phyloP scores from a whole-genome alignment of 1,140 invertebrate genomes.

The Drosophila eugracilis region DNA sequence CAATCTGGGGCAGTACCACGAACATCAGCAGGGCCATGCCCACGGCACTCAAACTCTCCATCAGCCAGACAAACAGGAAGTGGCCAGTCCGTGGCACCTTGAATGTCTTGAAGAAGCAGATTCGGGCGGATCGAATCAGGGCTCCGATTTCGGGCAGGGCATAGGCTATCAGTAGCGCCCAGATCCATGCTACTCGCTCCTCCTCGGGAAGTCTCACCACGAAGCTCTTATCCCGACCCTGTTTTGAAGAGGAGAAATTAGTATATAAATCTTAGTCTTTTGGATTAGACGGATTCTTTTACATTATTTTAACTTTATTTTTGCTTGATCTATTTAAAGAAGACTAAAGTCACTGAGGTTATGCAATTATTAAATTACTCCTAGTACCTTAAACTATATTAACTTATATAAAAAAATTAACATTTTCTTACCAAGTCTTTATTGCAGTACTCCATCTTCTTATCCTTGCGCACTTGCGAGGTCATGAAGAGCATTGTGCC shows the following conservation, averaged over 20 bases:
- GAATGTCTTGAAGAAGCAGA: constrained; percentile 96
- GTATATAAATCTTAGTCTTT: too few species aligned
- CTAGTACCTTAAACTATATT: too few species aligned
- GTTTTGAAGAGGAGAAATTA: background rate
- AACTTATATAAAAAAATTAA: too few species aligned
- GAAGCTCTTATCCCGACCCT: constrained; percentile 93
- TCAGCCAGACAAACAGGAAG: constrained; percentile 88
- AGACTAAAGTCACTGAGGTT: too few species aligned
- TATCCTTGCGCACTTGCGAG: constrained; percentile 92
- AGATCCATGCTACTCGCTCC: constrained; percentile 96
- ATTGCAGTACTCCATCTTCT: constrained; percentile 92
- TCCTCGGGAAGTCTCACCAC: constrained; percentile 91
- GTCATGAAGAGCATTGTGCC: constrained; percentile 96
- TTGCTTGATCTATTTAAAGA: too few species aligned
- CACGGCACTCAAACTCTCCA: constrained; percentile 94
- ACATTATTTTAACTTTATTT: too few species aligned
- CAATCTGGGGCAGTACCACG: constrained; percentile 94
- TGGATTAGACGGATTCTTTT: too few species aligned
- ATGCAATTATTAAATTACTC: background rate
- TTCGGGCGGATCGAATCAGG: constrained; percentile 92
- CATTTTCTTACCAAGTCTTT: constrained; percentile 91
- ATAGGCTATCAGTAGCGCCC: constrained; percentile 95
- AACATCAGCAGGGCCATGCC: constrained; percentile 94
- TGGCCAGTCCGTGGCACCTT: constrained; percentile 80
- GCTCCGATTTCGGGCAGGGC: constrained; percentile 94